Evolutionary conservation across 1,140 invertebrate genomes (phyloP).

Genomic region (Heliothis virescens): DNA sequence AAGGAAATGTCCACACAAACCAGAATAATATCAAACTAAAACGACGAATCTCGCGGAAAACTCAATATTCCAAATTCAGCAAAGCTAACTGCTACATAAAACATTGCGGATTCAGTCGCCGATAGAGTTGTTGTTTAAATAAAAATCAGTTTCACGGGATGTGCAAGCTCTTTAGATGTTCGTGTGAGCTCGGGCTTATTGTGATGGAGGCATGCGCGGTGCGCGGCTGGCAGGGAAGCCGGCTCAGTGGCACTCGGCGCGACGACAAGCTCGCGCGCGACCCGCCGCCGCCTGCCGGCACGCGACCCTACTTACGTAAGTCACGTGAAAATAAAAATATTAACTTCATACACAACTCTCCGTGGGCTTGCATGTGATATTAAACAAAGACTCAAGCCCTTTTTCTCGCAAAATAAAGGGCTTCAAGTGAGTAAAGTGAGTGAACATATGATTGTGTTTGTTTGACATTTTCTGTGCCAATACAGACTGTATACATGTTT

Average conservation of each 20-base stretch:
- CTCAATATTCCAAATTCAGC: slow-evolving; percentile 47
- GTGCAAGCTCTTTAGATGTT: slow-evolving; percentile 66
- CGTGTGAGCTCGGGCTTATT: slow-evolving; percentile 74
- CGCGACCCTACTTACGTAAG: slow-evolving; percentile 78
- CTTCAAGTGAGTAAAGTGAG: slow-evolving; percentile 43
- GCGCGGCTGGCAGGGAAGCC: slow-evolving; percentile 54
- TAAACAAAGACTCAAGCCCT: not conserved
- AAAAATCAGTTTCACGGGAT: slow-evolving; percentile 70
- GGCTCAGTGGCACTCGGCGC: slow-evolving; percentile 72
- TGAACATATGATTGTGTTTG: slow-evolving; percentile 46
- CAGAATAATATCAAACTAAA: slow-evolving; percentile 37
- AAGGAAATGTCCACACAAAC: slow-evolving; percentile 60
- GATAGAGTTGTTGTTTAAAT: slow-evolving; percentile 72
- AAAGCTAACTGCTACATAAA: slow-evolving; percentile 51
- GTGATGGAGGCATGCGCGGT: slow-evolving; percentile 78
- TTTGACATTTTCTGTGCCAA: slow-evolving; percentile 48
- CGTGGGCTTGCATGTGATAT: slow-evolving; percentile 12
- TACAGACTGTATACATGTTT: slow-evolving; percentile 38
- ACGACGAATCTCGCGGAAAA: slow-evolving; percentile 13
- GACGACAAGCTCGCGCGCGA: slow-evolving; percentile 61
- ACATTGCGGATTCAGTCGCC: slow-evolving; percentile 61
- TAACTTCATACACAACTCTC: slow-evolving; percentile 43
- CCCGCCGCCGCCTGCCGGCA: slow-evolving; percentile 42
- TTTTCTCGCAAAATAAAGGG: slow-evolving; percentile 1
- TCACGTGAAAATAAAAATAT: slow-evolving; percentile 60